These are phyloP conservation scores for Ceyx cyanopectus DNA, from an alignment of 2,113 vertebrate species.

Conservation along the genomic window DNA sequence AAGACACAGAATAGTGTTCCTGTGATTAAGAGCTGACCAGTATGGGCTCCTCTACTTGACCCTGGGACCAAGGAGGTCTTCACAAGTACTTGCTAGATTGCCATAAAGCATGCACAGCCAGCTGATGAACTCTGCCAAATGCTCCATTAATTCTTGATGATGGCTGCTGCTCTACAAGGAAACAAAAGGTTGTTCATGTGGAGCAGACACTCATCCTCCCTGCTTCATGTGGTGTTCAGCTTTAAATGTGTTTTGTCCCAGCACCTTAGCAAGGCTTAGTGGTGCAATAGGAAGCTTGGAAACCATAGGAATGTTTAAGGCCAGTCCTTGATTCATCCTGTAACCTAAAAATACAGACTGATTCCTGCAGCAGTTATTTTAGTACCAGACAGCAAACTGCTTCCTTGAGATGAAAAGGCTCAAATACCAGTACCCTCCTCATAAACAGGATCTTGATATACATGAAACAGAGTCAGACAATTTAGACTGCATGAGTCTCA, in stretches of 20 bases:
- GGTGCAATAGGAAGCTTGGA: conserved; percentile 66
- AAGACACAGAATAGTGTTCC: not conserved
- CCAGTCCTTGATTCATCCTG: conserved; percentile 67
- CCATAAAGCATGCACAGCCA: not conserved
- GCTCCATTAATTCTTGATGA: not conserved
- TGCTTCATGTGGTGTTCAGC: not conserved
- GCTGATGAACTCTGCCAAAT: not conserved
- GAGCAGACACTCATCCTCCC: not conserved
- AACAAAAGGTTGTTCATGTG: not conserved
- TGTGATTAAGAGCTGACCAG: not conserved
- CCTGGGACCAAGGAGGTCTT: not conserved
- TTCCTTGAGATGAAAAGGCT: conserved; percentile 79
- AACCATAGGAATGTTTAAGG: conserved; percentile 7
- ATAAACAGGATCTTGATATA: conserved; percentile 72
- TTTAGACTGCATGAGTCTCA: conserved; percentile 27
- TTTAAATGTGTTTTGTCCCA: not conserved
- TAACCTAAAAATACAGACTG: conserved; percentile 73
- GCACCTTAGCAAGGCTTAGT: conserved; percentile 8
- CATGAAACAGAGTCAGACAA: conserved; percentile 44
- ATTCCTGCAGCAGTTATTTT: conserved; percentile 73
- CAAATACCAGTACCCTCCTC: conserved; percentile 14
- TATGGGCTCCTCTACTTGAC: not conserved
- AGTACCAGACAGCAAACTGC: conserved; percentile 63
- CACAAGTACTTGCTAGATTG: not conserved
- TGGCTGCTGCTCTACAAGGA: not conserved